Evolutionary conservation across 1,140 invertebrate genomes (phyloP), one percentile per base, ranked within the genome.

Genomic region (Diabrotica virgifera): DNA sequence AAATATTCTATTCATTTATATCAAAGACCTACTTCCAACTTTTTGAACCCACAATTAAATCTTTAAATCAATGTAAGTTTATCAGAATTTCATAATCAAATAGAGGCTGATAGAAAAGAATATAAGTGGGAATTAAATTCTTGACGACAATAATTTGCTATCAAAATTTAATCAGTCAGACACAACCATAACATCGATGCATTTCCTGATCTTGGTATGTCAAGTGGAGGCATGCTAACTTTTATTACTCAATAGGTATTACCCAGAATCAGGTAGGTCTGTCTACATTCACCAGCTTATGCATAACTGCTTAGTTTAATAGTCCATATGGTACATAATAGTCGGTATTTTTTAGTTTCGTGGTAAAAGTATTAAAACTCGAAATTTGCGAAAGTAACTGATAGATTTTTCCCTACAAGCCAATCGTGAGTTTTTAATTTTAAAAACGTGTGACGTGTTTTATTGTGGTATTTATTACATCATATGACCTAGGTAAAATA

Each of bases 231-330:
- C 57, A 65, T 36, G 67, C 56, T 64, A 73, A 73, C 74, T 76
- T 76, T 76, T 73, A 73, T 74, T 71, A 70, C 64, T 71, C 68
- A 68, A 60, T 69, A 38, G n/a, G 51, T 67, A 70, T 57, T 57
- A 37, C 10, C 13, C 35, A 55, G 13, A 55, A 7, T 55, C 24
- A 55, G 53, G 13, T 14, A 14, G 10, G 53, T 14, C 35, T 36
- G 64, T 73, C 59, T 70, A 77, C 76, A 72, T 76, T 77, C 76
- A 75, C 76, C 70, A 76, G 74, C 69, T 70, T 63, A 66, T 68
- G 64, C 64, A 68, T 62, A 69, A 59, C 52, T 63, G 64, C 63
- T 68, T 67, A 58, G 62, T 70, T 65, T 46, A 46, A 46, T 46
- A 64, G 60, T 62, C 72, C 72, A 76, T 76, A 76, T 76, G 72